Conservation (phyloP, 2,797 vertebrate species). For the Remorina albescens region DNA sequence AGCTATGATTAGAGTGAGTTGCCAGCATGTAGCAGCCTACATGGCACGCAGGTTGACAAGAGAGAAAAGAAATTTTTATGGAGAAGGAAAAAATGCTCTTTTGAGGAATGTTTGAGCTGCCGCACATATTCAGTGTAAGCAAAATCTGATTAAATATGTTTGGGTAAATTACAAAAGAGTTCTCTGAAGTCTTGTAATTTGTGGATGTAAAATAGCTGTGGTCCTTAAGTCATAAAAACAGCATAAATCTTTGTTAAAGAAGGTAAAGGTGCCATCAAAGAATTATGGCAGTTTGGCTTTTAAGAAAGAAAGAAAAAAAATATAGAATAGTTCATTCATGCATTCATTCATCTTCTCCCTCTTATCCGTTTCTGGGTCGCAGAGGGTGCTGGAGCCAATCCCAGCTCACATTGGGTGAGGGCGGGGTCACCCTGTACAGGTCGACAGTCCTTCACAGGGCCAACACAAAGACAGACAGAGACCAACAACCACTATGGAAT, state of each 20-base stretch:
- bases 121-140: background rate
- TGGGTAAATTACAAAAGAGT: background rate
- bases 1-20: constrained; percentile 6
- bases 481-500: too few relatives aligned
- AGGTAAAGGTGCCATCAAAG: background rate
- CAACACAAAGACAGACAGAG: too few relatives aligned
- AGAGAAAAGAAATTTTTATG: constrained; percentile 11
- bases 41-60: constrained; percentile 1
- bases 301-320: background rate
- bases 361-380: too few relatives aligned
- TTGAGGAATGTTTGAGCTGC: background rate
- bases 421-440: too few relatives aligned
- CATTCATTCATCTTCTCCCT: too few relatives aligned
- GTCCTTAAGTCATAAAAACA: background rate
- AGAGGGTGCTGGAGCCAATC: too few relatives aligned
- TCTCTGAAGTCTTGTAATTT: background rate
- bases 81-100: constrained; percentile 1
- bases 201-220: background rate
- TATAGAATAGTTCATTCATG: too few relatives aligned
- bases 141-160: background rate
- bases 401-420: too few relatives aligned
- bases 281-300: background rate
- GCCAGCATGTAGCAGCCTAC: background rate
- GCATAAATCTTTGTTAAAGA: background rate
- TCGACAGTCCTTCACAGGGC: too few relatives aligned